These are phyloP conservation scores for Enteromius afrohamiltoni DNA, from an alignment of 2,797 vertebrate genomes.

Conservation along the genomic window DNA sequence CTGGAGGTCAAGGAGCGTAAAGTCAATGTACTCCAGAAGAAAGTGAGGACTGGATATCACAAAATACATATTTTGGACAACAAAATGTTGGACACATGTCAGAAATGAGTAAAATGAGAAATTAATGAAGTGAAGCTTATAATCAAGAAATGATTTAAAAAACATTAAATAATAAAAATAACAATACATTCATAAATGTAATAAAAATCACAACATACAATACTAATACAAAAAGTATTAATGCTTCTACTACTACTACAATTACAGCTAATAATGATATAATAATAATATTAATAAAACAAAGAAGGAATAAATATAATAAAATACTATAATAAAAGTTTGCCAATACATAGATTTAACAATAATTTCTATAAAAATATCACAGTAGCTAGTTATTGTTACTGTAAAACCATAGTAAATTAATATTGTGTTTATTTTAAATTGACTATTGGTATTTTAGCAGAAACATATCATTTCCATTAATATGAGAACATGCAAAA, in stretches of 20 bases:
- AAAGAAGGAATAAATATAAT: background rate
- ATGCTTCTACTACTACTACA: background rate
- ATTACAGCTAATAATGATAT: background rate
- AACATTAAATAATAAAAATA: background rate
- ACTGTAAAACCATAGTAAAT: background rate
- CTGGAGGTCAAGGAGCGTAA: conserved; percentile 98
- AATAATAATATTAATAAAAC: background rate
- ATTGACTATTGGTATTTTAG: background rate
- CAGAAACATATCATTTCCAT: background rate
- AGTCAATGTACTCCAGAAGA: conserved; percentile 98
- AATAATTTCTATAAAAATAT: background rate
- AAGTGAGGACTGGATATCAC: conserved; percentile 76
- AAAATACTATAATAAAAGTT: background rate
- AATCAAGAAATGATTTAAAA: background rate
- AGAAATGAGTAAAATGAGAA: background rate
- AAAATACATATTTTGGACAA: too few relatives aligned
- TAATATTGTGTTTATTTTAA: background rate
- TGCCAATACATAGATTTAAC: background rate
- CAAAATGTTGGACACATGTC: too few relatives aligned
- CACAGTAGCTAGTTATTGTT: background rate
- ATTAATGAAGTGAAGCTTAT: background rate
- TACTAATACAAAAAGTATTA: background rate
- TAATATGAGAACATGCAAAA: background rate
- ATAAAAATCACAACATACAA: background rate
- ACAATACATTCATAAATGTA: background rate